Conservation (phyloP, 2,797 vertebrate genomes). For the Acanthis flammea region DNA sequence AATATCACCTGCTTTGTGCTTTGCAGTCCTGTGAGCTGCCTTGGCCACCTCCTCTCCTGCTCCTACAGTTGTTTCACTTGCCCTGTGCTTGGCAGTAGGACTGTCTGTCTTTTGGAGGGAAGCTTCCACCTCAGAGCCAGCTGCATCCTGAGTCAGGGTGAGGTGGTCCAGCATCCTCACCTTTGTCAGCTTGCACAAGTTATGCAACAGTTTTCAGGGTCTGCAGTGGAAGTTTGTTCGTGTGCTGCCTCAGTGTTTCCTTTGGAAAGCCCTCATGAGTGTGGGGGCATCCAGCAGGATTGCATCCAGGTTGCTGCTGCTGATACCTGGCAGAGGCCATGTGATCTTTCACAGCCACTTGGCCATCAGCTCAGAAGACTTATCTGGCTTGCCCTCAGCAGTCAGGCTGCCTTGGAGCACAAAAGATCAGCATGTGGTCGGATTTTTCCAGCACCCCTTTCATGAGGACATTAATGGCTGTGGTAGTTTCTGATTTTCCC, state of each 20-base stretch:
- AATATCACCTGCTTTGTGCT: not conserved
- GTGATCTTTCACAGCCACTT: conserved; percentile 83
- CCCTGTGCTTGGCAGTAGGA: not conserved
- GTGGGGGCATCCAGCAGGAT: conserved; percentile 79
- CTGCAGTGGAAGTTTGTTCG: conserved; percentile 75
- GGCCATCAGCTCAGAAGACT: conserved; percentile 83
- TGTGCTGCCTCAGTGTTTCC: conserved; percentile 79
- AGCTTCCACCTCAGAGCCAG: conserved; percentile 79
- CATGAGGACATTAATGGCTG: conserved; percentile 80
- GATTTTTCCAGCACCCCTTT: conserved; percentile 81
- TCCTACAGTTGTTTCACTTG: not conserved
- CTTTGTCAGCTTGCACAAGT: conserved; percentile 80
- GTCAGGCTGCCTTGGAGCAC: conserved; percentile 80
- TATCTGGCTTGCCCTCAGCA: conserved; percentile 71
- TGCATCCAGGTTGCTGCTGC: conserved; percentile 76
- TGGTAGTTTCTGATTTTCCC: conserved; percentile 81
- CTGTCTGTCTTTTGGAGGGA: conserved; percentile 73
- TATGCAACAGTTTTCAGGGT: conserved; percentile 82
- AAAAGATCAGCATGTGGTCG: conserved; percentile 81
- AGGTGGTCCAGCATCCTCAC: conserved; percentile 79
- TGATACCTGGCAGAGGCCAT: conserved; percentile 77
- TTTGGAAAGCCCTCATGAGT: conserved; percentile 80
- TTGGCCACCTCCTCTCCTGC: not conserved
- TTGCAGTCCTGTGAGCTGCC: not conserved
- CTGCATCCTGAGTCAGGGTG: conserved; percentile 76